phyloP scores from a whole-genome alignment of 1,140 invertebrate genomes.

The Palaemon carinicauda region DNA sequence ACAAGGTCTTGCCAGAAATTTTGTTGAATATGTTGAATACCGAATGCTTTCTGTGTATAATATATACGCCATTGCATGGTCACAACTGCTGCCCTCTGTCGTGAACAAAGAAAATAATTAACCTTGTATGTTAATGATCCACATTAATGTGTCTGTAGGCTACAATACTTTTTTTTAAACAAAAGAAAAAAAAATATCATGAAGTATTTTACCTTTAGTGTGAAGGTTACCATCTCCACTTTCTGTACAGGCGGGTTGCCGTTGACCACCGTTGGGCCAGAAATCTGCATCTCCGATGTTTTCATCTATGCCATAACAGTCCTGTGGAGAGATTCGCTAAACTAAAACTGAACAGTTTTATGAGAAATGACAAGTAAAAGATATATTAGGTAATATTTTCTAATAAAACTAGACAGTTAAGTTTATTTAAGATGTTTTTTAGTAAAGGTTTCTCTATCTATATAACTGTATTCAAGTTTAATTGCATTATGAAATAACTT shows the following conservation, averaged over 20 bases:
- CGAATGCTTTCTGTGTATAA: conserved; percentile 67
- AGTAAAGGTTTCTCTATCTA: too few species aligned
- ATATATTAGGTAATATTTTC: too few species aligned
- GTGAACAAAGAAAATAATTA: not conserved
- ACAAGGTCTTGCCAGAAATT: conserved; percentile 51
- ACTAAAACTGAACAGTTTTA: too few species aligned
- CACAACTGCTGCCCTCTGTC: conserved; percentile 66
- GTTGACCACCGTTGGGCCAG: conserved; percentile 66
- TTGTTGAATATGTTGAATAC: conserved; percentile 58
- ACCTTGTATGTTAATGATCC: too few species aligned
- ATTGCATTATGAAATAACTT: too few species aligned
- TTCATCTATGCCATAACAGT: conserved; percentile 67
- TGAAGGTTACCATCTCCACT: conserved; percentile 61
- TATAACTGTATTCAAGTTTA: too few species aligned
- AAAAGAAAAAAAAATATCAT: not conserved
- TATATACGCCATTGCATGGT: conserved; percentile 67
- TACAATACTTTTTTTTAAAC: too few species aligned
- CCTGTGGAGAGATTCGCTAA: conserved; percentile 59
- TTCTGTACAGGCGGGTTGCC: conserved; percentile 63
- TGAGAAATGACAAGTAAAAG: too few species aligned
- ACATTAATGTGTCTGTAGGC: too few species aligned
- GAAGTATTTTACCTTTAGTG: conserved; percentile 65
- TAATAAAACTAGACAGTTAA: too few species aligned
- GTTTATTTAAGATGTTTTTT: too few species aligned
- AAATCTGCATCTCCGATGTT: conserved; percentile 69